phyloP scores from a whole-genome alignment of 2,797 vertebrate genomes.

The Syngnathus rostellatus region DNA sequence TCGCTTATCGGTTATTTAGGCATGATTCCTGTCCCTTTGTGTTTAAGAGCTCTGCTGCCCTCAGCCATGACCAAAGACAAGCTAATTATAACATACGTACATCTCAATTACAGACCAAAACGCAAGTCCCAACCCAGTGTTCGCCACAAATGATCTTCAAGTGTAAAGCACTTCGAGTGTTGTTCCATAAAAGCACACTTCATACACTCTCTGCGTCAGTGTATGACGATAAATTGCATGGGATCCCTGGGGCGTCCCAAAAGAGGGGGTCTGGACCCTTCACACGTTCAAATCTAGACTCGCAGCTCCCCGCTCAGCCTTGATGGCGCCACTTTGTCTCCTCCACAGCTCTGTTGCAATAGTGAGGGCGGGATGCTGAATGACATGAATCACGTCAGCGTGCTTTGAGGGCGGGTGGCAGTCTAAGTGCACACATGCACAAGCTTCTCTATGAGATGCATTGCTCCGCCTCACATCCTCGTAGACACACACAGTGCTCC shows the following conservation, averaged over 20 bases:
- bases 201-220: slow-evolving; percentile 30
- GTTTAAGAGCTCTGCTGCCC: neutral
- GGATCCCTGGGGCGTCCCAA: slow-evolving; percentile 39
- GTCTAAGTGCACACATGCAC: slow-evolving; percentile 22
- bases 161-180: slow-evolving; percentile 23
- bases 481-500: slow-evolving; percentile 10
- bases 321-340: slow-evolving; percentile 55
- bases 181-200: slow-evolving; percentile 24
- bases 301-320: slow-evolving; percentile 42
- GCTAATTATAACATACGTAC: too few species aligned
- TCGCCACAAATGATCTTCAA: slow-evolving; percentile 33
- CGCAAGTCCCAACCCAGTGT: slow-evolving; percentile 1
- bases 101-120: slow-evolving; percentile 1
- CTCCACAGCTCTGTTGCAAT: slow-evolving; percentile 27
- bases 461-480: slow-evolving; percentile 26
- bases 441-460: slow-evolving; percentile 32
- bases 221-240: slow-evolving; percentile 39
- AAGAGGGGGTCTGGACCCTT: slow-evolving; percentile 31
- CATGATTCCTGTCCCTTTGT: neutral
- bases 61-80: neutral
- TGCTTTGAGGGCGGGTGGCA: slow-evolving; percentile 35
- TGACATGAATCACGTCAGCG: slow-evolving; percentile 57
- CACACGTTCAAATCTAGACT: slow-evolving; percentile 30
- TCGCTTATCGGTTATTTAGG: neutral
- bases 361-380: slow-evolving; percentile 32